Evolutionary conservation across 2,797 vertebrate genomes (phyloP), one percentile per base, ranked within the genome.

Genomic region (Hydrocynus forskahlii): DNA sequence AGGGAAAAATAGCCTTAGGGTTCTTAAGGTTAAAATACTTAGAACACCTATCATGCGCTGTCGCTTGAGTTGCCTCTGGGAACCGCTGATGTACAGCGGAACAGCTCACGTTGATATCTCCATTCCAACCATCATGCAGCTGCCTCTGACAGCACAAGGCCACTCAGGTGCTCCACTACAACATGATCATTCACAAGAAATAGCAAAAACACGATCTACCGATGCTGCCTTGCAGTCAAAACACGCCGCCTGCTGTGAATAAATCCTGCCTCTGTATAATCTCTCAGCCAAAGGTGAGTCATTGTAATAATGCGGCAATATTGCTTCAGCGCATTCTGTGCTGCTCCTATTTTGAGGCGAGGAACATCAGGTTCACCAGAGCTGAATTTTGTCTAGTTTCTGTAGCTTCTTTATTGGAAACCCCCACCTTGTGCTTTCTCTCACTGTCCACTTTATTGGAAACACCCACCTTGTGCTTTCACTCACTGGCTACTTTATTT

Each of bases 181-280:
- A 12, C 38, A n/a, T 19, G 66, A 12, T 43, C 43, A 25, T 16
- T 13, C 45, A n/a, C 21, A 10, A n/a, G 23, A 35, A 40, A 60
- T 55, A 60, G 48, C 59, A 19, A 81, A 69, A 75, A 55, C 25
- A 50, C 38, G 43, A 66, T 45, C 57, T 50, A 48, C 50, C 25
- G 59, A 60, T 25, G 59, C 21, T 60, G 74, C 21, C 40, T 40
- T 69, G 10, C 40, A 25, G 48, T 81, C 43, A 43, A 81, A 62
- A 69, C 68, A 81, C 68, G 29, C 73, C 79, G 59, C 63, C 68
- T 40, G 72, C 64, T 70, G 57, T 60, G 67, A 59, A 69, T 29
- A 80, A 23, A 7, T 48, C 23, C 25, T 72, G 0, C 60, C 48
- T 62, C 35, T 69, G 35, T 38, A 52, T 21, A 50, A 40, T 62